A percentile compares a stretch with the other conserved stretches of the same genome.
phyloP scores from a whole-genome alignment of 2,888 invertebrate species.

The Patella caerulea region DNA sequence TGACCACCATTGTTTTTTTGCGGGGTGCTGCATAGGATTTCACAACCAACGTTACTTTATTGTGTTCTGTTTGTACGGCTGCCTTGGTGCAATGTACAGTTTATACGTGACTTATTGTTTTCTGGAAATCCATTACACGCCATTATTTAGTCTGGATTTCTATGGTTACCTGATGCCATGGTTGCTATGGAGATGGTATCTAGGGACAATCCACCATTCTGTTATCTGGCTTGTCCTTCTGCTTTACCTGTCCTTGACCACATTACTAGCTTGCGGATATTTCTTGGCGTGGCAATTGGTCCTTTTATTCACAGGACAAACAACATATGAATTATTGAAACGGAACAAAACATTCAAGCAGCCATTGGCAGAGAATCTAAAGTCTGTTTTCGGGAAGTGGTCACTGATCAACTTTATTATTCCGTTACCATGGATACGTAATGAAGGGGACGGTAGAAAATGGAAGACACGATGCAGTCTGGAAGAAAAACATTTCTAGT shows the following conservation, averaged over 20 bases:
- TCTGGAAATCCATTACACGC: slow-evolving; percentile 45
- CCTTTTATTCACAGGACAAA: slow-evolving; percentile 56
- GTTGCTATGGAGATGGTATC: slow-evolving; percentile 40
- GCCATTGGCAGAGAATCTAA: slow-evolving; percentile 44
- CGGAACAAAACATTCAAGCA: slow-evolving; percentile 48
- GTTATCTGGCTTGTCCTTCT: slow-evolving; percentile 44
- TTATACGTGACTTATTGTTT: slow-evolving; percentile 45
- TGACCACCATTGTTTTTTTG: slow-evolving; percentile 73
- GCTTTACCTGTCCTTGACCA: slow-evolving; percentile 46
- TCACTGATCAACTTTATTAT: slow-evolving; percentile 61
- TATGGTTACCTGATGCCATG: slow-evolving; percentile 56
- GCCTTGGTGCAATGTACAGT: slow-evolving; percentile 46
- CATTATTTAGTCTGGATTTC: slow-evolving; percentile 44
- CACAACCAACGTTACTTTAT: slow-evolving; percentile 73
- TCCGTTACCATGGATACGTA: slow-evolving; percentile 54
- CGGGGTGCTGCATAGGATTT: slow-evolving; percentile 71
- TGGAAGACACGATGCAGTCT: slow-evolving; percentile 43
- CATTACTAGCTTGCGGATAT: slow-evolving; percentile 43
- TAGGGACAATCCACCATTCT: slow-evolving; percentile 41
- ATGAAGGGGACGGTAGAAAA: slow-evolving; percentile 53
- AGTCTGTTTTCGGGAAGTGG: slow-evolving; percentile 63
- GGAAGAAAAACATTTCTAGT: slow-evolving; percentile 13
- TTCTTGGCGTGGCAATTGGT: slow-evolving; percentile 58
- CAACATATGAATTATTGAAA: slow-evolving; percentile 60
- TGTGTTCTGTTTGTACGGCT: slow-evolving; percentile 65